Conservation (phyloP, 2,797 vertebrate species). For the Rhinichthys osculus region DNA sequence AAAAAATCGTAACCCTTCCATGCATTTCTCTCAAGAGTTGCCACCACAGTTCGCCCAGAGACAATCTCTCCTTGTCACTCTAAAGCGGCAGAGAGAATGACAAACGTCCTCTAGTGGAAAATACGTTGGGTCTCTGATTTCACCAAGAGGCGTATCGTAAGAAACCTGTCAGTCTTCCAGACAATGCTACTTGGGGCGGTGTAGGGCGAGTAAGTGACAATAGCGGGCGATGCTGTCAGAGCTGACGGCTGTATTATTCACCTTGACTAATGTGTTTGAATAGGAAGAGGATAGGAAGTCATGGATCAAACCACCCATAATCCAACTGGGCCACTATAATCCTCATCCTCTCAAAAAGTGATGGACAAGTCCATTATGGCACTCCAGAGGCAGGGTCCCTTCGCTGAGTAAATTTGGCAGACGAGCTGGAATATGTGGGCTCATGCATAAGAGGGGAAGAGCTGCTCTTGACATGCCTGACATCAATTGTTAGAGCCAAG, state of each 20-base stretch:
- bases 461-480: conserved; percentile 64
- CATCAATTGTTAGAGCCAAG: conserved; percentile 60
- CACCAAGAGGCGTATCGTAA: conserved; percentile 68
- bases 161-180: conserved; percentile 75
- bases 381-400: conserved; percentile 35
- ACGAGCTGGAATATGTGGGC: conserved; percentile 27
- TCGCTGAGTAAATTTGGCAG: conserved; percentile 42
- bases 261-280: conserved; percentile 69
- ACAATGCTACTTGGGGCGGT: conserved; percentile 71
- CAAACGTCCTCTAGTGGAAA: conserved; percentile 75
- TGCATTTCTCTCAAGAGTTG: conserved; percentile 29
- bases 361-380: conserved; percentile 65
- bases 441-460: conserved; percentile 51
- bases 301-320: conserved; percentile 63
- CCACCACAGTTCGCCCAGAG: background rate
- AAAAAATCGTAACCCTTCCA: background rate
- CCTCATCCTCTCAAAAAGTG: conserved; percentile 52
- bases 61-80: conserved; percentile 73
- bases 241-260: conserved; percentile 77
- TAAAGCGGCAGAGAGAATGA: conserved; percentile 76
- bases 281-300: conserved; percentile 62
- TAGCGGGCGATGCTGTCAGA: conserved; percentile 66
- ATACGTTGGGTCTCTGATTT: conserved; percentile 67
- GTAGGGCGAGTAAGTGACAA: conserved; percentile 54
- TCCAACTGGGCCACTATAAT: conserved; percentile 53